phyloP scores from a whole-genome alignment of 2,888 invertebrate genomes.

The Prosopocoilus inquinatus region DNA sequence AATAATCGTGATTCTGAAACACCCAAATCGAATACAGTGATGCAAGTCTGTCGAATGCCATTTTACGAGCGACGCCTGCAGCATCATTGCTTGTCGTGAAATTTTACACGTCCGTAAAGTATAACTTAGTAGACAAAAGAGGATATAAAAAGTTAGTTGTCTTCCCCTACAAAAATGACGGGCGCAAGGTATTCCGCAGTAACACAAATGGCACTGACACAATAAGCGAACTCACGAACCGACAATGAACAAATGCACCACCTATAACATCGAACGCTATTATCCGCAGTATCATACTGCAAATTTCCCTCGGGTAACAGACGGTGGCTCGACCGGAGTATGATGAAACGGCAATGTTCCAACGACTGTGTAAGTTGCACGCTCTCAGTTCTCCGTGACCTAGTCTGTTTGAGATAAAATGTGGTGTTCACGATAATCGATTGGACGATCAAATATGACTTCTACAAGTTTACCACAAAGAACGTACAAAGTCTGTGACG shows the following conservation, averaged over 20 bases:
- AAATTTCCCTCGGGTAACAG: constrained; percentile 47
- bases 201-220: constrained; percentile 6
- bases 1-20: too few species aligned
- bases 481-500: background rate
- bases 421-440: background rate
- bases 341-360: constrained; percentile 34
- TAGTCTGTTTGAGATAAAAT: background rate
- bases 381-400: background rate
- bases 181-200: background rate
- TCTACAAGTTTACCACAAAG: background rate
- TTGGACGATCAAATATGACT: background rate
- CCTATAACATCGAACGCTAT: constrained; percentile 44
- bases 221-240: constrained; percentile 22
- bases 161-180: too few species aligned
- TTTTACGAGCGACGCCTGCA: too few species aligned
- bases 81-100: too few species aligned
- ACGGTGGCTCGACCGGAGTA: constrained; percentile 34
- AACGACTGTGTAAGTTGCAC: background rate
- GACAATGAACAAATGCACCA: constrained; percentile 20
- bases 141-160: too few species aligned
- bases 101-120: too few species aligned
- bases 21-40: too few species aligned
- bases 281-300: constrained; percentile 46
- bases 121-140: too few species aligned
- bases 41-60: too few species aligned